Base-by-base conservation (phyloP, 2,888 invertebrate species). In the Erynnis tages region DNA sequence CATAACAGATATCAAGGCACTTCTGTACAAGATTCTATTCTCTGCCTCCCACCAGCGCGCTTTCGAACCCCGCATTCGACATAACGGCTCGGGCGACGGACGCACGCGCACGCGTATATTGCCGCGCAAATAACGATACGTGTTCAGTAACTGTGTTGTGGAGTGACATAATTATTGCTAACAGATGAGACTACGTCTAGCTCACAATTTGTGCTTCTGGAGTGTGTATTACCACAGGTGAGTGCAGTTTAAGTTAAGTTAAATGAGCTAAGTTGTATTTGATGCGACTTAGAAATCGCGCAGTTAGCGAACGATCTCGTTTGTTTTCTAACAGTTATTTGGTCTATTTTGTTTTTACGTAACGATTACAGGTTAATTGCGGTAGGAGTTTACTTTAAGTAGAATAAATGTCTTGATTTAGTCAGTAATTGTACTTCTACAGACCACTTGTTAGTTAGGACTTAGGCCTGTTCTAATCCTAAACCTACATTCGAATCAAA, bases 41-140 rank as follows among this genome's bases (percentile, higher is more conserved):
- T 82, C 66, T 79, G 76, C 54, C 62, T 56, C 57, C 66, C 66
- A 65, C 68, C 70, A 70, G 61, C 73, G n/a, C 70, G 82, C 81
- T 82, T 78, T 82, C 79, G 71, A 59, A 62, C 49, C 54, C 44
- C 60, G 70, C 65, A 69, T 37, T 16, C 13, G 29, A 25, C 85
- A 85, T 83, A 83, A 84, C 84, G 86, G 85, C 69, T 67, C 76
- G 73, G 73, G 58, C 50, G 50, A 56, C 61, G 59, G 59, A 40
- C 65, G 73, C 66, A 65, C 55, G 65, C 69, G 71, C 65, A 76
- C 73, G 82, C 60, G 63, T 62, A 65, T 4, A 61, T 54, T 59
- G 29, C 23, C 17, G 16, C 11, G 14, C 4, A 23, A 41, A 53
- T 40, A 54, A 54, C 54, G 52, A 56, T 56, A 48, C 53, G 56